Evolutionary conservation across 2,113 vertebrate species (phyloP), one percentile per base, ranked within the genome.

Genomic region (Pelmatolapia mariae): DNA sequence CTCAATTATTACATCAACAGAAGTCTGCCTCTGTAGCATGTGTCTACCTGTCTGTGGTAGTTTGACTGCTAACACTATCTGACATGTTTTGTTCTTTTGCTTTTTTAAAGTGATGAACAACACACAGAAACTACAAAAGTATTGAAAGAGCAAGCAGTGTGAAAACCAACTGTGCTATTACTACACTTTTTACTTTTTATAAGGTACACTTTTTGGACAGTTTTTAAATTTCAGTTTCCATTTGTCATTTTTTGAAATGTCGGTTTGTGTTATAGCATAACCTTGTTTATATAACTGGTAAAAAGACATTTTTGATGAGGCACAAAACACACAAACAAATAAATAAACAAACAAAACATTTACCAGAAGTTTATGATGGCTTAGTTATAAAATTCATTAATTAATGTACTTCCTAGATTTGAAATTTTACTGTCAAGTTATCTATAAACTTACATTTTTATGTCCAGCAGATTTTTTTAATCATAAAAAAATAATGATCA

Each of bases 1-100:
- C 52, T 81, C 86, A 84, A 87, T 91, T 91, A 90, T 54, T 89
- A 56, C 61, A 86, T 45, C 56, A 38, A 53, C 76, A 61, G 33
- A 79, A 66, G 84, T 68, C 24, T 13, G 50, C 29, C 79, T 80
- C 63, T 80, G 85, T n/a, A 86, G 61, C 59, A 15, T 31, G 56
- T 83, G 78, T 52, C 73, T 22, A 47, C 9, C 38, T 63, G 82
- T 82, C 63, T 47, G 78, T 22, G 3, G 24, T 52, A 15, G 22
- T 82, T 56, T 53, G 26, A n/a, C 68, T n/a, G 54, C 38, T 11
- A 33, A 88, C 47, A 10, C 47, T 33, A 40, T 3, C 43, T 7
- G 15, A 24, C 24, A 3, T 7, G 18, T 26, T 54, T 24, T 52
- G 16, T 87, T 61, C 8, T 38, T 52, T 54, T 87, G 63, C 10